Evolutionary conservation across 2,888 invertebrate genomes (phyloP).

Genomic region (Drosophila colorata): DNA sequence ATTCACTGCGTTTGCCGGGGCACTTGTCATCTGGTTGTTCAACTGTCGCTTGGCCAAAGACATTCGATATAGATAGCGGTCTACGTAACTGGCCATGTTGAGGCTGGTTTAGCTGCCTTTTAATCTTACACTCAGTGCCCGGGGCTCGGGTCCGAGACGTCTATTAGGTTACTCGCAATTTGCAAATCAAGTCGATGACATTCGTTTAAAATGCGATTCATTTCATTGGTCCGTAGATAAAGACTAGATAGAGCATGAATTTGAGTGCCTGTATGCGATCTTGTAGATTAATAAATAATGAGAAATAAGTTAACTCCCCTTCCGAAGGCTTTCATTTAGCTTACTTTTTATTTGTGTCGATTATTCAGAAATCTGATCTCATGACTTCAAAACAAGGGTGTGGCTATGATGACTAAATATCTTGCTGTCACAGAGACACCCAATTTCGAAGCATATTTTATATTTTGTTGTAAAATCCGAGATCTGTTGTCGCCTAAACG

Average conservation of each 20-base stretch:
- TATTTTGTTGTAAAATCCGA: conserved; percentile 25
- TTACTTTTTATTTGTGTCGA: neutral
- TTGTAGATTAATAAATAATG: conserved; percentile 8
- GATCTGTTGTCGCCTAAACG: conserved; percentile 55
- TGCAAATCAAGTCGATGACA: conserved; percentile 76
- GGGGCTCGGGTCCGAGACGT: conserved; percentile 29
- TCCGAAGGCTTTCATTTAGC: conserved; percentile 6
- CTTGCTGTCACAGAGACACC: conserved; percentile 29
- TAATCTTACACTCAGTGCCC: conserved; percentile 49
- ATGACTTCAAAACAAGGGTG: conserved; percentile 45
- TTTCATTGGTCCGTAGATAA: conserved; percentile 27
- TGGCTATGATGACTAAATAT: conserved; percentile 56
- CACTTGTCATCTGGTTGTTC: conserved; percentile 49
- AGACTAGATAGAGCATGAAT: conserved; percentile 32
- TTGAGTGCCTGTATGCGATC: conserved; percentile 6
- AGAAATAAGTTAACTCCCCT: conserved; percentile 17
- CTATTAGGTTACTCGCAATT: conserved; percentile 79
- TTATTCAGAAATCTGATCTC: conserved; percentile 41
- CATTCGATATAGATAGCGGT: conserved; percentile 48
- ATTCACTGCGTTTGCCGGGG: conserved; percentile 35
- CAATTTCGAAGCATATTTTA: conserved; percentile 19
- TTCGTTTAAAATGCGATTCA: conserved; percentile 63
- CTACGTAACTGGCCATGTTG: conserved; percentile 28
- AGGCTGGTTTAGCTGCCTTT: conserved; percentile 29
- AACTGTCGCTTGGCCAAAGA: conserved; percentile 38